Evolutionary conservation across 2,888 invertebrate genomes (phyloP), one percentile per base, ranked within the genome.

Genomic region (Osmoderma eremita): DNA sequence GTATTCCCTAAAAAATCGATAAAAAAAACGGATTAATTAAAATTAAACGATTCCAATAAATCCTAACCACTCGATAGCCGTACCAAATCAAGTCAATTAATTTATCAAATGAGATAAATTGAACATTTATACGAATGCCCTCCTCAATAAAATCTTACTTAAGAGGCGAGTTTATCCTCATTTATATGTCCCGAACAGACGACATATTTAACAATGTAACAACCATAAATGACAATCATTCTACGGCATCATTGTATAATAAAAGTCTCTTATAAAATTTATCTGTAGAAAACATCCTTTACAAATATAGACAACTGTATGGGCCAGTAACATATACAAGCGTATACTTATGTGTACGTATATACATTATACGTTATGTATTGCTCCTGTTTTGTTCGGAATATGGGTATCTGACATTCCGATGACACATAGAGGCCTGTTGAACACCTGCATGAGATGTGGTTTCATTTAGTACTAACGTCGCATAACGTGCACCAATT

Each of bases 161-260:
- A 61, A 61, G 45, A 17, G 45, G 41, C 58, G 58, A 45, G 24
- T 45, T 61, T 61, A 45, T 61, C 58, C 68, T 61, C 51, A 51
- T 68, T 68, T 68, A 68, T 61, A 51, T 61, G 65, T 61, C 41
- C 50, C 56, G 42, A 65, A 68, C 30, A 51, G 50, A 49, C 45
- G 65, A 66, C 64, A 51, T 63, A 63, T 67, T 63, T 49, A 69
- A 63, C 64, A 69, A 66, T 65, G 54, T 65, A 69, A 67, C 67
- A 66, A 67, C 70, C 70, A 70, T 71, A 72, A 72, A 72, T 68
- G 70, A 71, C 71, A 69, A 70, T 71, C 71, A 69, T 71, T 70
- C 70, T 67, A 66, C 69, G 69, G 65, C 71, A 68, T 72, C 70
- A 48, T 62, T 56, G 62, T 63, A 70, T 67, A 71, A 70, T 72